Conservation (phyloP, 2,113 vertebrate genomes). For the Gnathonemus longibarbis region DNA sequence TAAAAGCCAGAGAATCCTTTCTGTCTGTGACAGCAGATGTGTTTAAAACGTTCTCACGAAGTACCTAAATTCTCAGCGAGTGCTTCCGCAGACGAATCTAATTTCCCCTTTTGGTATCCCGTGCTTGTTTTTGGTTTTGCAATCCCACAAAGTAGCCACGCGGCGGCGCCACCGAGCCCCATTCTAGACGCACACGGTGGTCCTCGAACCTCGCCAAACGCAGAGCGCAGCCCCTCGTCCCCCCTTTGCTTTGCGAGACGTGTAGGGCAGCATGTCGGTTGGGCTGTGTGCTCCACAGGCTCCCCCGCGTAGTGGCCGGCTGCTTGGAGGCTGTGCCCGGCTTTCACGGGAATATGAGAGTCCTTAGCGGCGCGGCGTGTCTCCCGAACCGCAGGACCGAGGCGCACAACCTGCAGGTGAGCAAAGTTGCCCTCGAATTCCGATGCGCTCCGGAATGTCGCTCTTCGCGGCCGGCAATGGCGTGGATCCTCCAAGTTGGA, state of each 20-base stretch:
- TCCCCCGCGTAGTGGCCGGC: neutral
- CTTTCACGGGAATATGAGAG: constrained; percentile 22
- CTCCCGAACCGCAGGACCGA: constrained; percentile 5
- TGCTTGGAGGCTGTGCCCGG: constrained; percentile 1
- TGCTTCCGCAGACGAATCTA: neutral
- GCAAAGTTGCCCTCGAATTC: constrained; percentile 3
- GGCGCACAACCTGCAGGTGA: constrained; percentile 23
- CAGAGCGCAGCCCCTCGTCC: neutral
- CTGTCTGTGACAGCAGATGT: neutral
- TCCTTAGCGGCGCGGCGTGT: constrained; percentile 15
- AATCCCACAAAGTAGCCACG: neutral
- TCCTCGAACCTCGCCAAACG: neutral
- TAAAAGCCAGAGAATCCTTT: neutral
- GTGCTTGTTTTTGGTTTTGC: neutral
- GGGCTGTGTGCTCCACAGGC: neutral
- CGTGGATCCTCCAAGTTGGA: neutral
- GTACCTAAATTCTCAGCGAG: neutral
- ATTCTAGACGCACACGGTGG: neutral
- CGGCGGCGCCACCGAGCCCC: neutral
- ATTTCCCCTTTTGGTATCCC: neutral
- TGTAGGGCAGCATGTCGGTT: neutral
- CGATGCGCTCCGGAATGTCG: neutral
- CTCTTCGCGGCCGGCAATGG: neutral
- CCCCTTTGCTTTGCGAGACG: neutral
- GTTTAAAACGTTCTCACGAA: neutral